Conservation (phyloP, 2,797 vertebrate genomes). For the Glyptemys insculpta region DNA sequence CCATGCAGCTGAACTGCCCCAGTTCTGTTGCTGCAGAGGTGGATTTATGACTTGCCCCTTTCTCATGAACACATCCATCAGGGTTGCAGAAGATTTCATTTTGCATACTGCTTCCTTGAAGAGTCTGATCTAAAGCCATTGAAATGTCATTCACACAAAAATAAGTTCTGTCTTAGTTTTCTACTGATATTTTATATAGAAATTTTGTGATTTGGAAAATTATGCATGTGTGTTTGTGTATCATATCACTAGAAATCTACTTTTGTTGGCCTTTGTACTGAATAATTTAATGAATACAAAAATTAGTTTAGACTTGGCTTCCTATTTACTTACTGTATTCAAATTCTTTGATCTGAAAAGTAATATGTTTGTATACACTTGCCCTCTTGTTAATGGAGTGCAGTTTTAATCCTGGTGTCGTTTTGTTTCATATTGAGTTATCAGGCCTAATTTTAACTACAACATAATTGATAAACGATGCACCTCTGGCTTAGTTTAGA, state of each 20-base stretch:
- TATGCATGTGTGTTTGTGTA: conserved; percentile 21
- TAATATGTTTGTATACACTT: neutral
- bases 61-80: neutral
- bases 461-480: neutral
- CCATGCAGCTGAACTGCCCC: neutral
- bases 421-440: neutral
- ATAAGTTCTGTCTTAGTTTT: neutral
- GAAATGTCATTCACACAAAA: conserved; percentile 2
- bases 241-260: conserved; percentile 14
- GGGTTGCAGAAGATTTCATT: neutral
- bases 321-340: conserved; percentile 31
- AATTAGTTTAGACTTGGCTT: conserved; percentile 16
- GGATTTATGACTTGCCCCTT: neutral
- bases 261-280: conserved; percentile 30
- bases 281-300: neutral
- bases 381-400: neutral
- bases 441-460: neutral
- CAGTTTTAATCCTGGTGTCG: neutral
- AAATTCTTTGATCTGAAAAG: neutral
- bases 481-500: neutral
- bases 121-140: neutral
- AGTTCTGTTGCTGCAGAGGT: too few species aligned
- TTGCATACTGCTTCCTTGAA: neutral
- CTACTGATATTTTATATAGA: neutral
- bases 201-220: conserved; percentile 38